Conservation (phyloP, 1,140 invertebrate species). For the Micrasema minimum region DNA sequence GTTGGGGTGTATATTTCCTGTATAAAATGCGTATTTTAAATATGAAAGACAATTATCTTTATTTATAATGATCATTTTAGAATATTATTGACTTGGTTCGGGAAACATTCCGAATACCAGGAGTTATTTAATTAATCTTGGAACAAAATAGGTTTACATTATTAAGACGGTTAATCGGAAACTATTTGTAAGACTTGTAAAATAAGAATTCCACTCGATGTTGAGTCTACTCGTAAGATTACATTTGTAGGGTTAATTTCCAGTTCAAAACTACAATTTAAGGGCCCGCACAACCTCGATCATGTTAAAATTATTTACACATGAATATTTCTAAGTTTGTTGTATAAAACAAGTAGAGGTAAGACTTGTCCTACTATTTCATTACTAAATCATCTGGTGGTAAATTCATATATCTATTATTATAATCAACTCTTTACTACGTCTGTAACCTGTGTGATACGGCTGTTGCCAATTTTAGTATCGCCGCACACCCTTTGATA, state of each 20-base stretch:
- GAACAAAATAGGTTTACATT: conserved; percentile 13
- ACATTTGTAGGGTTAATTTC: conserved; percentile 26
- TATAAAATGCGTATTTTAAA: conserved; percentile 27
- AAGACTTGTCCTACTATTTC: no score
- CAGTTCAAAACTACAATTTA: conserved; percentile 28
- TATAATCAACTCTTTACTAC: no score
- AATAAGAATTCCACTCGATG: conserved; percentile 14
- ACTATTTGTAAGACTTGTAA: conserved; percentile 34
- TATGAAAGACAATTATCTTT: conserved; percentile 15
- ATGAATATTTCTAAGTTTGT: no score
- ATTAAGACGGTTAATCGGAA: conserved; percentile 21
- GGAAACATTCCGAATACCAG: background rate
- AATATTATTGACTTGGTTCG: conserved; percentile 14
- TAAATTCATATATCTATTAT: no score
- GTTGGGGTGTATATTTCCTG: conserved; percentile 46
- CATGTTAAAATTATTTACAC: no score
- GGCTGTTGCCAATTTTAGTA: no score
- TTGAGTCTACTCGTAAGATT: conserved; percentile 26
- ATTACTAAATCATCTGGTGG: no score
- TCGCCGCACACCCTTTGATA: no score
- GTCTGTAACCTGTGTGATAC: no score
- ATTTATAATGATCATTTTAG: conserved; percentile 29
- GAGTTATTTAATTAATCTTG: background rate
- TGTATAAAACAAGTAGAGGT: no score
- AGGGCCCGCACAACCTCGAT: no score